These are phyloP conservation scores for Plebejus anna DNA, from an alignment of 2,888 invertebrate genomes.

Conservation along the genomic window DNA sequence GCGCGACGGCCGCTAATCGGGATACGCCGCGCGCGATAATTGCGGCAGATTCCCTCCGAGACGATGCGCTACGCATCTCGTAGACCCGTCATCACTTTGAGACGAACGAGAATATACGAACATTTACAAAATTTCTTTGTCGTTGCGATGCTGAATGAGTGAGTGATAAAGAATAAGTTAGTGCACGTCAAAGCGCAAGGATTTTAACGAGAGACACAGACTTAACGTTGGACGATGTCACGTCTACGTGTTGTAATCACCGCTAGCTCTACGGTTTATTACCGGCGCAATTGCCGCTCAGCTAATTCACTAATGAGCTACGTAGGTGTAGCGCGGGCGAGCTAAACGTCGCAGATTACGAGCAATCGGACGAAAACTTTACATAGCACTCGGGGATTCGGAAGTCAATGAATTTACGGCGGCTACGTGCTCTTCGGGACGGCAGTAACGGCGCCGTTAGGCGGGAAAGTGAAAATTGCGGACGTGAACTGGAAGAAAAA, in stretches of 20 bases:
- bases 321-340: conserved; percentile 79
- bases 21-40: conserved; percentile 78
- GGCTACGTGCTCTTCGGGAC: conserved; percentile 44
- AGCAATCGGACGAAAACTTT: conserved; percentile 56
- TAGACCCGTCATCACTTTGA: background rate
- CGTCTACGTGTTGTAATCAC: conserved; percentile 46
- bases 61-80: conserved; percentile 32
- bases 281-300: conserved; percentile 70
- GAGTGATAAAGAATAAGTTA: background rate
- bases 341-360: conserved; percentile 66
- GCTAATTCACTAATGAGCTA: conserved; percentile 77
- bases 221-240: background rate
- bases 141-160: background rate
- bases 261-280: conserved; percentile 63
- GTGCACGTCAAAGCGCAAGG: background rate
- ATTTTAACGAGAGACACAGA: background rate
- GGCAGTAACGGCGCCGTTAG: conserved; percentile 51
- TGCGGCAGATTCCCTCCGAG: conserved; percentile 65
- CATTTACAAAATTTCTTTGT: too few species aligned
- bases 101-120: background rate
- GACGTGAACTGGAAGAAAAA: conserved; percentile 78
- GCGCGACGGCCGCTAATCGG: conserved; percentile 72
- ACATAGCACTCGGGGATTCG: conserved; percentile 46
- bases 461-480: conserved; percentile 77
- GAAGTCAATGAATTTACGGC: conserved; percentile 52